Base-by-base conservation (phyloP, 2,113 vertebrate species). In the Dipodomys spectabilis region DNA sequence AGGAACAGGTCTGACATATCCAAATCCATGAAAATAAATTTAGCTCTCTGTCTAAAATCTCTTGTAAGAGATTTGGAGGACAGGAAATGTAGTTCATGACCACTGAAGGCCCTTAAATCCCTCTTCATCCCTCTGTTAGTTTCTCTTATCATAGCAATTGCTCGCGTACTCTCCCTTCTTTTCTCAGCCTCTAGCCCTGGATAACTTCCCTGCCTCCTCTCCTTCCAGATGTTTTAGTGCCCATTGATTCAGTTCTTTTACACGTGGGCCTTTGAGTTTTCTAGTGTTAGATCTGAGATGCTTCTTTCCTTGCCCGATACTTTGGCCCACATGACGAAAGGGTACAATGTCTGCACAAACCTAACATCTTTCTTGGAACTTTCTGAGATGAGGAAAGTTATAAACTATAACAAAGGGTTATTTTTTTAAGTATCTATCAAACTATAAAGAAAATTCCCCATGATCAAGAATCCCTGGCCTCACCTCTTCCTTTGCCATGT, bases 1-100 rank as follows among this genome's bases (percentile, higher is more conserved):
- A 30, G 81, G 39, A 28, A 68, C 16, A 75, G 81, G 20, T 30
- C 7, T 83, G 44, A 82, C 35, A 77, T 64, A 25, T 25, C 28
- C 5, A 94, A 88, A 77, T 83, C 28, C 39, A 73, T 80, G 19
- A 44, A 77, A 93, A 77, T 73, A 77, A 81, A 81, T 27, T 30
- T 18, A 69, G 19, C 57, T 60, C 7, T 73, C 27, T 82, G 45
- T 77, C 28, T 57, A 73, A 60, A 78, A 60, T 60, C 22, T 78
- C 18, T 39, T 64, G n/a, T 53, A 73, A 72, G 44, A 92, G 39
- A 68, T 27, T 1, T 4, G 9, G 32, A 44, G 10, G 39, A 12
- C 2, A 44, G 20, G 64, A 80, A 91, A 75, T 57, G 11, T 2
- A 71, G 60, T 53, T 35, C 68, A 13, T 49, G 23, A 32, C 11